Base-by-base conservation (phyloP, 2,888 invertebrate species). In the Dynastes tityus region DNA sequence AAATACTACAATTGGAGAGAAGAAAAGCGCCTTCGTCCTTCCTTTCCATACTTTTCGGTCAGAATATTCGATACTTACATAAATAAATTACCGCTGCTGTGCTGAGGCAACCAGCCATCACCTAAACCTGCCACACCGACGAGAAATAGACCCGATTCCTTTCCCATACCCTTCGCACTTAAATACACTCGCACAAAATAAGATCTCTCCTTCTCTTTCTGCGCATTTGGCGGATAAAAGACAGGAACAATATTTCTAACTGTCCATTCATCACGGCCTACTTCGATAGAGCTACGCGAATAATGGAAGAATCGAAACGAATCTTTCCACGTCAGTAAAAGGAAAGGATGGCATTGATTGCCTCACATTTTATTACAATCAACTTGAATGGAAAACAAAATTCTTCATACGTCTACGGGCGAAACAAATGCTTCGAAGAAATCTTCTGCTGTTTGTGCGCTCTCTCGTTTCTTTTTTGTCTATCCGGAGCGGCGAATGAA, bases 201-300 rank as follows among this genome's bases (percentile, higher is more conserved):
- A 55, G 76, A 65, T 76, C 55, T 65, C 40, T 67, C 53, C 9
- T 55, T 55, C 76, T 40, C 37, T 16, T 67, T 65, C 67, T 22
- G 53, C 53, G 55, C 45, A 55, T 76, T 67, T 73, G 73, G 73
- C 67, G 76, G 55, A 76, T 76, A 81, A 79, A 80, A 82, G 82
- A 80, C 82, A 82, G 80, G 79, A 82, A 83, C 82, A 83, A 83
- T 82, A 82, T 83, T 83, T 82, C 82, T 81, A 80, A 78, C 80
- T 76, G 79, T 80, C 82, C 82, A 83, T 83, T 83, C 81, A 83
- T 83, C 83, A 83, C 80, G 80, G 80, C 76, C 79, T 78, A 61
- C 79, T 81, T 79, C 82, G 80, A 82, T 82, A 81, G 80, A 78
- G 77, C 77, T 61, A 80, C 78, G 80, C 80, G 80, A 81, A 82